Evolutionary conservation across 2,113 vertebrate genomes (phyloP).

Genomic region (Eptesicus fuscus): DNA sequence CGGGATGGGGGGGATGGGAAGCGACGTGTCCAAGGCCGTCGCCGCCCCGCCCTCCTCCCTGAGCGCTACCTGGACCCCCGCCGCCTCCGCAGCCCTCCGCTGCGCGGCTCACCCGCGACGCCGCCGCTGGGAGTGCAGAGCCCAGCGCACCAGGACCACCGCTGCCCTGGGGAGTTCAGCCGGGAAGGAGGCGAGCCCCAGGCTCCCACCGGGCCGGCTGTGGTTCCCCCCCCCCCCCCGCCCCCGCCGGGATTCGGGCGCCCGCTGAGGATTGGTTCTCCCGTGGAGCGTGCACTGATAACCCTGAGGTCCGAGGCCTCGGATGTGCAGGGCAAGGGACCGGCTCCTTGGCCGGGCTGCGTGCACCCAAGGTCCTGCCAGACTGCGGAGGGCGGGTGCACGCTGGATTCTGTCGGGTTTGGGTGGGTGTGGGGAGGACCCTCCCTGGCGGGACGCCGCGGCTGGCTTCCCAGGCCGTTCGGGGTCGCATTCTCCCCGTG

Average conservation of each 20-base stretch:
- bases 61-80: no score
- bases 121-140: background rate
- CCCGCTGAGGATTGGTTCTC: background rate
- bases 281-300: accelerated
- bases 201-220: background rate
- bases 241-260: no score
- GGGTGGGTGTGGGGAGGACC: background rate
- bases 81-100: accelerated
- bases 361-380: background rate
- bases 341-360: background rate
- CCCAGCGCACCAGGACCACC: no score
- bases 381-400: accelerated
- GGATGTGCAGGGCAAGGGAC: no score
- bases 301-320: background rate
- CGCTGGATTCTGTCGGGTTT: background rate
- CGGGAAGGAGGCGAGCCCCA: accelerated
- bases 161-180: accelerated
- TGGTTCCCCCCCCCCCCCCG: background rate
- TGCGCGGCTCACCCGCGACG: background rate
- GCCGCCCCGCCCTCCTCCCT: background rate
- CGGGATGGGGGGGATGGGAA: background rate
- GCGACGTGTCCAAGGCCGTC: accelerated
- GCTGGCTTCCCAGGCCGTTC: background rate
- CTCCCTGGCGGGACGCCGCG: background rate
- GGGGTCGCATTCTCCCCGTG: background rate